Percentiles rank a stretch among this genome's conserved stretches.
Conservation (phyloP, 2,113 vertebrate genomes). For the Megaceryle maxima region DNA sequence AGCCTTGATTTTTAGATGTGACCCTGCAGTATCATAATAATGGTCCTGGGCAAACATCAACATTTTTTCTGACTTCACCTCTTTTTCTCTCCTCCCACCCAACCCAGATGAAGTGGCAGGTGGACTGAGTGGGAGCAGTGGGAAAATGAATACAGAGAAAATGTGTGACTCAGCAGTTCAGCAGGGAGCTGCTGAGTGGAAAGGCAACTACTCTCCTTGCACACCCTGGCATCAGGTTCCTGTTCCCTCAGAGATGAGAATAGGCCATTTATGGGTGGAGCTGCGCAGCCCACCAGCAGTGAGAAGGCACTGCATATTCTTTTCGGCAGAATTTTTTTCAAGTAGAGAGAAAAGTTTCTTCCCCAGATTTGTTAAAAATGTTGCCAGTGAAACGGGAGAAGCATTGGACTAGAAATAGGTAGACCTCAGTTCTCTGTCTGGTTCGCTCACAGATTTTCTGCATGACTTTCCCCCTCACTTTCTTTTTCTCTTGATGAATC, state of each 20-base stretch:
- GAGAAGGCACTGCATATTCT: neutral
- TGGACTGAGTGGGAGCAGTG: conserved; percentile 70
- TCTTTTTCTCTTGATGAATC: neutral
- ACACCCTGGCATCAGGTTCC: neutral
- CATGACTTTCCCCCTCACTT: neutral
- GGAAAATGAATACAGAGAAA: conserved; percentile 58
- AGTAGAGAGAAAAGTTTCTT: neutral
- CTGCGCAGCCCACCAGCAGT: neutral
- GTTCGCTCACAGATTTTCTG: neutral
- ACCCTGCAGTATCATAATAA: neutral
- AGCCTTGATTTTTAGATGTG: neutral
- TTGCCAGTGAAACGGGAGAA: neutral
- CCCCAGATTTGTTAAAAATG: neutral
- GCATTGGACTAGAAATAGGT: fast-evolving
- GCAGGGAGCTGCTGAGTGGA: conserved; percentile 33
- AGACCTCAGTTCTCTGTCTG: neutral
- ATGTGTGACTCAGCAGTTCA: conserved; percentile 64
- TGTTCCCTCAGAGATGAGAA: neutral
- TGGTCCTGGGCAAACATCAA: conserved; percentile 4
- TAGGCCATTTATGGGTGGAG: neutral
- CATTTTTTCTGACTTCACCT: conserved; percentile 41
- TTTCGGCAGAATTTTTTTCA: neutral
- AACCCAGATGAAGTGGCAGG: conserved; percentile 67
- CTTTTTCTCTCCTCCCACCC: conserved; percentile 50
- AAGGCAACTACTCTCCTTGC: conserved; percentile 6